Evolutionary conservation across 2,888 invertebrate genomes (phyloP).

Genomic region (Agapostemon virescens): DNA sequence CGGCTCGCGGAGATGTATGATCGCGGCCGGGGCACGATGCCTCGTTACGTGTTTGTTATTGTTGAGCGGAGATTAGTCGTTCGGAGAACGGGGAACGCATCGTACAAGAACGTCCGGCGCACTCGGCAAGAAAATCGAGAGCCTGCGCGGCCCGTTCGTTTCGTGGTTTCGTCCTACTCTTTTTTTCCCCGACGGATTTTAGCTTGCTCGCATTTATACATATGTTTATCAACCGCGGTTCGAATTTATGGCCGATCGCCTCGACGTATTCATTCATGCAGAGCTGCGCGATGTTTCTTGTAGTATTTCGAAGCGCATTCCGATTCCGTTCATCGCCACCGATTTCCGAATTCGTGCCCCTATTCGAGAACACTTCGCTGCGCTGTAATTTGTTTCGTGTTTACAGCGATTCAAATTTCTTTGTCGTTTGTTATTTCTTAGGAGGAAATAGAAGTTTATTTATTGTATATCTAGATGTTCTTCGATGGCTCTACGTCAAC

Average conservation of each 20-base stretch:
- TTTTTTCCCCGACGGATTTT: background rate
- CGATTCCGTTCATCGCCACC: background rate
- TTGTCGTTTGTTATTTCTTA: too few species aligned
- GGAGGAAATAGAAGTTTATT: too few species aligned
- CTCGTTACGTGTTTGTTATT: constrained; percentile 16
- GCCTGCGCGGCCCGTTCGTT: constrained; percentile 1
- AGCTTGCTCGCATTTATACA: background rate
- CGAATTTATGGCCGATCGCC: background rate
- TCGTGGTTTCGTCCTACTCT: too few species aligned
- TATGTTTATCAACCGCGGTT: background rate
- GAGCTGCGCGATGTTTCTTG: background rate
- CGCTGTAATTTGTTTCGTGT: too few species aligned
- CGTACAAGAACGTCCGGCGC: background rate
- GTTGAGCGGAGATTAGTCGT: background rate
- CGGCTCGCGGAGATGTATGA: constrained; percentile 15
- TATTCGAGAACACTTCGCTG: too few species aligned
- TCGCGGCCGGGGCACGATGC: constrained; percentile 21
- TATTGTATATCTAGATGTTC: too few species aligned
- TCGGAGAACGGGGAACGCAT: background rate
- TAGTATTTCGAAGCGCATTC: background rate
- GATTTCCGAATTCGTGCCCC: background rate
- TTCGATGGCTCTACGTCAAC: too few species aligned
- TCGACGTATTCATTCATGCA: background rate
- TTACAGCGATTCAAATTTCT: too few species aligned
- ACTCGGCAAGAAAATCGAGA: background rate